These are phyloP conservation scores for Blomia tropicalis DNA, from an alignment of 2,888 invertebrate species.

Conservation along the genomic window DNA sequence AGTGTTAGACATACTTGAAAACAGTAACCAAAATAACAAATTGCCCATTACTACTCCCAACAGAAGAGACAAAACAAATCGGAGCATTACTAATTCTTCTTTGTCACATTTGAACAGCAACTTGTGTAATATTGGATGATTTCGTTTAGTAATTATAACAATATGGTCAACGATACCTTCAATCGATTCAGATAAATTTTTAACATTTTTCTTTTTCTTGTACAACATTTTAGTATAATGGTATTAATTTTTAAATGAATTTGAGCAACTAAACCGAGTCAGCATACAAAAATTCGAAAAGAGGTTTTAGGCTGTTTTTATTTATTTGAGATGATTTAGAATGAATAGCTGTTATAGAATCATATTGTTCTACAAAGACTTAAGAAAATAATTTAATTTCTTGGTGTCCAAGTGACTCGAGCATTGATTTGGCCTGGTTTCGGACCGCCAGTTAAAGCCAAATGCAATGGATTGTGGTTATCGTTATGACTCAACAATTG, in stretches of 20 bases:
- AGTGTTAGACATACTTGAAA: not conserved
- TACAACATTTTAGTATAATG: too few relatives aligned
- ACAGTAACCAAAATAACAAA: not conserved
- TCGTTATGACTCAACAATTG: conserved; percentile 11
- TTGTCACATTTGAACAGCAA: not conserved
- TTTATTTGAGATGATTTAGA: not conserved
- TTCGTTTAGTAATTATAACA: not conserved
- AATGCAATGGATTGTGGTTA: conserved; percentile 1
- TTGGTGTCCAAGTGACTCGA: conserved; percentile 17
- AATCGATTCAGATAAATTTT: too few relatives aligned
- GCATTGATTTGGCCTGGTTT: conserved; percentile 1
- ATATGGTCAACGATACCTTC: too few relatives aligned
- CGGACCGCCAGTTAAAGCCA: conserved; percentile 12
- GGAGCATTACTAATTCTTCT: not conserved
- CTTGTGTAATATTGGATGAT: not conserved
- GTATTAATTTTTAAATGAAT: too few relatives aligned
- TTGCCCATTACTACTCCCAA: not conserved
- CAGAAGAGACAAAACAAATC: not conserved
- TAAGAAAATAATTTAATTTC: not conserved
- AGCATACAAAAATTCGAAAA: too few relatives aligned
- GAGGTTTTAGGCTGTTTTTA: not conserved
- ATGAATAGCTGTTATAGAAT: not conserved
- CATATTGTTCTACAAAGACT: too few relatives aligned
- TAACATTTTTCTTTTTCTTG: too few relatives aligned
- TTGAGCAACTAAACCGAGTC: too few relatives aligned